Percentiles rank a stretch among this genome's conserved stretches.
Conservation (phyloP, 1,140 invertebrate species). For the Eulimnadia texana region DNA sequence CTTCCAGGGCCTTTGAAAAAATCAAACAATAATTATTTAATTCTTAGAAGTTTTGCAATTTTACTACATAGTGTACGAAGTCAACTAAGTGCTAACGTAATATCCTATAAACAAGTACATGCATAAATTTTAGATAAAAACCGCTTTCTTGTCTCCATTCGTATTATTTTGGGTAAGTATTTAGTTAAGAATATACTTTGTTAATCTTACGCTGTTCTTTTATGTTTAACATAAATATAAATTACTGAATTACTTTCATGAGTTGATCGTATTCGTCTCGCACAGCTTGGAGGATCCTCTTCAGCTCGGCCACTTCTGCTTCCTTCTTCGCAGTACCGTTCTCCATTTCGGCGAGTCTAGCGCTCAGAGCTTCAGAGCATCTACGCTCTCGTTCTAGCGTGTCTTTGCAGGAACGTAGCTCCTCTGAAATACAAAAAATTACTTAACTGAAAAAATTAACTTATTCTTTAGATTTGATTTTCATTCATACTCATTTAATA, state of each 20-base stretch:
- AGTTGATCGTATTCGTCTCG: slow-evolving; percentile 38
- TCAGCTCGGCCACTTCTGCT: slow-evolving; percentile 33
- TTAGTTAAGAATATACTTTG: no score
- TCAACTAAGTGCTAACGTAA: no score
- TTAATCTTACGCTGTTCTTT: no score
- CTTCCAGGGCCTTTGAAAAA: slow-evolving; percentile 39
- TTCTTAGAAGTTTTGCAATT: no score
- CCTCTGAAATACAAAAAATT: background rate
- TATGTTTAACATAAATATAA: background rate
- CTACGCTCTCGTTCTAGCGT: slow-evolving; percentile 29
- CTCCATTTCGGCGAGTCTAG: slow-evolving; percentile 36
- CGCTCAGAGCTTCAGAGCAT: slow-evolving; percentile 33
- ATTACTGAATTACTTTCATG: slow-evolving; percentile 28
- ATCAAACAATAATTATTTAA: background rate
- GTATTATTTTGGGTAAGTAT: no score
- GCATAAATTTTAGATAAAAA: no score
- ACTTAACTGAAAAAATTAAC: background rate
- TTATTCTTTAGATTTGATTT: background rate
- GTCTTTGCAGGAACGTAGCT: slow-evolving; percentile 2
- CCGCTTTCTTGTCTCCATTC: no score
- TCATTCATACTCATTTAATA: background rate
- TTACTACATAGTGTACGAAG: no score
- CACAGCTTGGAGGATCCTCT: slow-evolving; percentile 33
- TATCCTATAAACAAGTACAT: no score
- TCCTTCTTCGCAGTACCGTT: slow-evolving; percentile 32